A percentile compares a stretch with the other conserved stretches of the same genome.
Conservation (phyloP, 2,797 vertebrate genomes). For the Choloepus didactylus region DNA sequence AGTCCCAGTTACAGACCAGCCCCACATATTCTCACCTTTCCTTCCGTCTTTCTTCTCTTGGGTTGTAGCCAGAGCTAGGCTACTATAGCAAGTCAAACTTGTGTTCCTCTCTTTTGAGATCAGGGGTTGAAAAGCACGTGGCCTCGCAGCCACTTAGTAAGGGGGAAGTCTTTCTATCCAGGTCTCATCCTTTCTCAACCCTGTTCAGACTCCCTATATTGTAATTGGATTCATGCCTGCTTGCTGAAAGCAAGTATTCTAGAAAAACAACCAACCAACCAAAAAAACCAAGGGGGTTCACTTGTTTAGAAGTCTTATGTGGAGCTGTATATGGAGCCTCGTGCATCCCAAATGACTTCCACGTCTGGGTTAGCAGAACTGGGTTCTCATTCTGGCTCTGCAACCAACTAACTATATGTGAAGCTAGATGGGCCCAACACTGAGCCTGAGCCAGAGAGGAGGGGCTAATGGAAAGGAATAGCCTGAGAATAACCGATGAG, state of each 20-base stretch:
- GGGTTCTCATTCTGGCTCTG: slow-evolving; percentile 37
- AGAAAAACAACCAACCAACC: neutral
- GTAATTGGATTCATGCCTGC: neutral
- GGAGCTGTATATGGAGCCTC: neutral
- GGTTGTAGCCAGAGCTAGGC: slow-evolving; percentile 1
- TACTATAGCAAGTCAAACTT: slow-evolving; percentile 61
- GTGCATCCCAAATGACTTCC: neutral
- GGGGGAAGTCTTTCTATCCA: slow-evolving; percentile 4
- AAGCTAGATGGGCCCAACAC: neutral
- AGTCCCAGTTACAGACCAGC: slow-evolving; percentile 34
- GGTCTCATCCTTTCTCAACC: neutral
- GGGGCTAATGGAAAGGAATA: neutral
- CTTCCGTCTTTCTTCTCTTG: slow-evolving; percentile 29
- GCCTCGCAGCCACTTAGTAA: slow-evolving; percentile 4
- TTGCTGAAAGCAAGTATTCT: slow-evolving; percentile 43
- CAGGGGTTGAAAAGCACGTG: slow-evolving; percentile 45
- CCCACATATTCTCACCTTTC: neutral
- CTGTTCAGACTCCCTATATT: neutral
- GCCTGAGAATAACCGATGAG: slow-evolving; percentile 2
- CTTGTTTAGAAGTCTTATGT: slow-evolving; percentile 24
- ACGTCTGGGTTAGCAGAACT: neutral
- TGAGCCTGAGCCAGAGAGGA: neutral
- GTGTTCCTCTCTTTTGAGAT: slow-evolving; percentile 47
- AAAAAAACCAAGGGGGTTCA: slow-evolving; percentile 19
- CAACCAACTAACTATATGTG: neutral